These are phyloP conservation scores for Panopea generosa DNA, from an alignment of 2,888 invertebrate genomes.

Conservation along the genomic window DNA sequence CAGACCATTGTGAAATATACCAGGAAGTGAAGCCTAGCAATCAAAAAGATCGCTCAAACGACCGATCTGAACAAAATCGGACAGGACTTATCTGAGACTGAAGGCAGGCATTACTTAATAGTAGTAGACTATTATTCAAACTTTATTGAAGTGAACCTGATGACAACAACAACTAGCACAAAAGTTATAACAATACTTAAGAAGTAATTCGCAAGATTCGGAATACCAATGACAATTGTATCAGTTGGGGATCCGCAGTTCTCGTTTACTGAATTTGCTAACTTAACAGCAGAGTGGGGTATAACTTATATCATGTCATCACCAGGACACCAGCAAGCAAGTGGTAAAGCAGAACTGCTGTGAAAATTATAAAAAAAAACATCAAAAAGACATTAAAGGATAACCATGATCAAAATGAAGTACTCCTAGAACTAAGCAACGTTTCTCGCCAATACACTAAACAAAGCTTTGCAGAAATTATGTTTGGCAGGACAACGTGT, in stretches of 20 bases:
- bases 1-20: neutral
- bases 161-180: slow-evolving; percentile 23
- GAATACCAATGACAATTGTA: slow-evolving; percentile 42
- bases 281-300: slow-evolving; percentile 26
- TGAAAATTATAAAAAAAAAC: slow-evolving; percentile 32
- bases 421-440: slow-evolving; percentile 4
- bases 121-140: slow-evolving; percentile 50
- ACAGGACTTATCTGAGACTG: slow-evolving; percentile 34
- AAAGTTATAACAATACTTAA: slow-evolving; percentile 39
- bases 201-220: slow-evolving; percentile 47
- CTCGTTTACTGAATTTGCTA: slow-evolving; percentile 12
- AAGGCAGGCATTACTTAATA: slow-evolving; percentile 33
- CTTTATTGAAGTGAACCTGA: slow-evolving; percentile 29
- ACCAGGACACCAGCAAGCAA: slow-evolving; percentile 34
- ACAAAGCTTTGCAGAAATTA: slow-evolving; percentile 2
- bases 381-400: too few relatives aligned
- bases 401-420: too few relatives aligned
- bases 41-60: neutral
- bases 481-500: slow-evolving; percentile 26
- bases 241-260: slow-evolving; percentile 54
- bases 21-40: neutral
- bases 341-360: slow-evolving; percentile 44
- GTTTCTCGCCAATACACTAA: neutral
- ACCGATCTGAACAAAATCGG: slow-evolving; percentile 37
- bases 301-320: slow-evolving; percentile 13